Percentiles rank a stretch among this genome's conserved stretches.
Conservation (phyloP, 2,113 vertebrate genomes). For the Ia io region DNA sequence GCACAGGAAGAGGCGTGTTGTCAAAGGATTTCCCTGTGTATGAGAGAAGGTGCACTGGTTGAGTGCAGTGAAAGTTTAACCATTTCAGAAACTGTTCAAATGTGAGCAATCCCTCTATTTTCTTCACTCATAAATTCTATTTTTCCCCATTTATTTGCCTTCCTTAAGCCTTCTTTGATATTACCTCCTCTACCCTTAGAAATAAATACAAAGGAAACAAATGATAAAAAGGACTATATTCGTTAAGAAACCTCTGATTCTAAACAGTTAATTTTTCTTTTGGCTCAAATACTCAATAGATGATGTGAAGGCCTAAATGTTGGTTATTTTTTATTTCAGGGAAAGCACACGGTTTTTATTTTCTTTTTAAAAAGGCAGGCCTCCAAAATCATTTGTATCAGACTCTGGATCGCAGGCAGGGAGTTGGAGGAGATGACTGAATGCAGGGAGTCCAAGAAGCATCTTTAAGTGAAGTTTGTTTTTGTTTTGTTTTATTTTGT, state of each 20-base stretch:
- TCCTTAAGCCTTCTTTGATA: not conserved
- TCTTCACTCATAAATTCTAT: not conserved
- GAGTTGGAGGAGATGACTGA: not conserved
- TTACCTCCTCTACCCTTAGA: not conserved
- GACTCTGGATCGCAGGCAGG: not conserved
- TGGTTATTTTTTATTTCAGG: not conserved
- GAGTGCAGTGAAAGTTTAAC: not conserved
- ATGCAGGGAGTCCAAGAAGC: not conserved
- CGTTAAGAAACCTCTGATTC: not conserved
- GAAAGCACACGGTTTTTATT: not conserved
- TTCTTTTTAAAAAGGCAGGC: not conserved
- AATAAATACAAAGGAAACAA: not conserved
- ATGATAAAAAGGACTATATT: not conserved
- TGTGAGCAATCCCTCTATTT: not conserved
- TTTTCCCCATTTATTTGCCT: not conserved
- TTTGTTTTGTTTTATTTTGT: not conserved
- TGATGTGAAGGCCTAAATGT: not conserved
- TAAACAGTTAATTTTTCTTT: constrained; percentile 10
- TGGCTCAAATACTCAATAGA: not conserved
- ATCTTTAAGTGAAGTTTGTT: not conserved
- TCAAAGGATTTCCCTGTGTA: not conserved
- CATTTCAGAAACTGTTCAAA: not conserved
- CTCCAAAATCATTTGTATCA: not conserved
- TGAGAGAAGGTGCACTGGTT: not conserved
- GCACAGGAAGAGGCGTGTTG: not conserved